Base-by-base conservation (phyloP, 1,140 invertebrate species). In the Catajapyx aquilonaris region DNA sequence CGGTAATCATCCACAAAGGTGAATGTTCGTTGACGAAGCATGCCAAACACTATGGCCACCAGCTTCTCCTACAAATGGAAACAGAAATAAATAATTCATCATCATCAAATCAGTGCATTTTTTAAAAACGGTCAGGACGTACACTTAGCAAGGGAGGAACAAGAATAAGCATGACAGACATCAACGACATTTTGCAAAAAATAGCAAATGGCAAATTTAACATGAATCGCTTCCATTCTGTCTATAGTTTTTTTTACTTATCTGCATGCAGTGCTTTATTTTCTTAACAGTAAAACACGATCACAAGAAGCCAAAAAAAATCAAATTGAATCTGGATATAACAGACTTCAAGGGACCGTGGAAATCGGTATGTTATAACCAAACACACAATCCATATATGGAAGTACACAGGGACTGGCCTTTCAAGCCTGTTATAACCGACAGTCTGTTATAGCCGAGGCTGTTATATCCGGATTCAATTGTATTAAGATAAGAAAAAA, bases 1-100 rank as follows among this genome's bases (percentile, higher is more conserved):
- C 80, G 77, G 47, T 86, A 90, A 16, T 71, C 70, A 47, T 91
- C 81, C 32, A 93, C 67, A 56, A 94, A 93, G 45, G 77, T 69
- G 52, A 81, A 80, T 55, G 83, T 74, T 48, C 83, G 77, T 50
- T 86, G 71, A 23, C 84, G 60, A 16, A 93, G 57, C 51, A 93
- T 70, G 4, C 87, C 87, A 52, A 86, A 83, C 22, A 93, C 73
- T n/a, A n/a, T 80, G 34, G 81, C 78, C 39, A 81, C 67, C 41
- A 91, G 61, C 57, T 83, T 78, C 51, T 93, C 87, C 66, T 83
- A n/a, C n/a, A n/a, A n/a, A n/a, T n/a, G n/a, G 66, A 39, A 55
- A 43, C 30, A 37, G 42, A 45, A 28, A 41, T 17, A 32, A 40
- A 37, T 44, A 18, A 42, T 28, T 16, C 19, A 41, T 42, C 10